Conservation (phyloP, 2,888 invertebrate species). For the Drosophila kambysellisi region DNA sequence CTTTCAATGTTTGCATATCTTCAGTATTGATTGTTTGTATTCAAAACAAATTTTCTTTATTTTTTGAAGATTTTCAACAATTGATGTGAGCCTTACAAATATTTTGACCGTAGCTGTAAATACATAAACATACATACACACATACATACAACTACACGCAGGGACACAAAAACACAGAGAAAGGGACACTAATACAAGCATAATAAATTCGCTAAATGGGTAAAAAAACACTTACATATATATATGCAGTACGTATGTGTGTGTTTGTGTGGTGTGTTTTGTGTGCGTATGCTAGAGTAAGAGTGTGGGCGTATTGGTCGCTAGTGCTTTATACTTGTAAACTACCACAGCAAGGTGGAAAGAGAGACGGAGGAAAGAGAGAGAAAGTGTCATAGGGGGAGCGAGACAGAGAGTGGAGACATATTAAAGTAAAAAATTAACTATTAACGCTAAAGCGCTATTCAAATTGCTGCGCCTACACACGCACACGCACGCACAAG, state of each 20-base stretch:
- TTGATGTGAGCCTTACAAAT: background rate
- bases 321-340: slow-evolving; percentile 20
- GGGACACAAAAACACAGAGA: slow-evolving; percentile 40
- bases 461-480: slow-evolving; percentile 73
- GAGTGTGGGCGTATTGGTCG: slow-evolving; percentile 9
- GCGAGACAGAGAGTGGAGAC: background rate
- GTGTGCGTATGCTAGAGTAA: slow-evolving; percentile 5
- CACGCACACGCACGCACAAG: background rate
- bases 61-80: background rate
- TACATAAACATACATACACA: slow-evolving; percentile 13
- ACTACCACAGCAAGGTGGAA: slow-evolving; percentile 14
- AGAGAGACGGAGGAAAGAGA: slow-evolving; percentile 5
- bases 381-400: background rate
- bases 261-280: slow-evolving; percentile 11
- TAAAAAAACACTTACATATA: slow-evolving; percentile 65
- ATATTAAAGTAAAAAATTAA: slow-evolving; percentile 63
- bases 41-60: background rate
- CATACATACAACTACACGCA: slow-evolving; percentile 38
- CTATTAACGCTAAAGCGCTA: slow-evolving; percentile 77
- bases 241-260: slow-evolving; percentile 19
- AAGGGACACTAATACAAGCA: slow-evolving; percentile 61
- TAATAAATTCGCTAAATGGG: slow-evolving; percentile 77
- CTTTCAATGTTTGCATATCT: background rate
- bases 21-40: background rate
- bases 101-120: background rate